Conservation (phyloP, 2,113 vertebrate species). For the Corapipo altera region DNA sequence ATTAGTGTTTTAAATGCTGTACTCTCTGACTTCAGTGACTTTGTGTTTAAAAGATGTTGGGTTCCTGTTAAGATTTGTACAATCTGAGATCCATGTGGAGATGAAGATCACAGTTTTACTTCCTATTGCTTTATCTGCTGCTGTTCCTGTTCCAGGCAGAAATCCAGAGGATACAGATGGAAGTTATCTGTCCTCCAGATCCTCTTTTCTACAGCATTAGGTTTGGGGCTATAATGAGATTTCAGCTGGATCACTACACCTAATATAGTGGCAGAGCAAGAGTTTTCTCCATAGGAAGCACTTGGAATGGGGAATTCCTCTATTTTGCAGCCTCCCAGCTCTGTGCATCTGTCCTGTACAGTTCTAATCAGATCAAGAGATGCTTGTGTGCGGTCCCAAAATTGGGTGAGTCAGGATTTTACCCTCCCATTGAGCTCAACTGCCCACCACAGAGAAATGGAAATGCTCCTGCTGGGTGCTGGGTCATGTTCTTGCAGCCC, state of each 20-base stretch:
- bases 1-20: background rate
- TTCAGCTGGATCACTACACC: background rate
- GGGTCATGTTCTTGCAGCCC: background rate
- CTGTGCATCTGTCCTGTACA: background rate
- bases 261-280: background rate
- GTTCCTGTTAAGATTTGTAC: background rate
- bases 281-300: background rate
- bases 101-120: background rate
- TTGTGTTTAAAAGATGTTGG: background rate
- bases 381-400: background rate
- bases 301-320: background rate
- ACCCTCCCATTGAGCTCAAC: background rate
- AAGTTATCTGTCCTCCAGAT: conserved; percentile 14
- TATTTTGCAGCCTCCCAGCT: background rate
- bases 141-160: conserved; percentile 7
- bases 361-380: background rate
- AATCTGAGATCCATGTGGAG: conserved; percentile 13
- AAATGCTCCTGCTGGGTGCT: background rate
- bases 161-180: conserved; percentile 17
- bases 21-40: background rate
- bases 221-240: background rate
- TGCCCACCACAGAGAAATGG: background rate
- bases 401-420: background rate
- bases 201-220: background rate
- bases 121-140: conserved; percentile 24